Percentiles rank a stretch among this genome's conserved stretches.
phyloP scores from a whole-genome alignment of 2,888 invertebrate genomes.

The Agonopterix subpropinquella region DNA sequence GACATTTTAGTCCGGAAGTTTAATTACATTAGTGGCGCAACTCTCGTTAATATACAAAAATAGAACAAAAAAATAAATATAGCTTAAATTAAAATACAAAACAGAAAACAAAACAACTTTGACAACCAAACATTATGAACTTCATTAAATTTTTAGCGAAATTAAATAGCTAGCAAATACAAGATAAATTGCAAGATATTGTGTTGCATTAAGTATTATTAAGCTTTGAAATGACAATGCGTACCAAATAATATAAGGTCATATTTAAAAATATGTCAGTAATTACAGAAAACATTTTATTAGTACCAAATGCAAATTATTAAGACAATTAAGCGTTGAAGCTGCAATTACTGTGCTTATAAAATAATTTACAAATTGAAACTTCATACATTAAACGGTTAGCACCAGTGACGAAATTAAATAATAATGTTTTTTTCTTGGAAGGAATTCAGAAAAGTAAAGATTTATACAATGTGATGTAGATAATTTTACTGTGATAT shows the following conservation, averaged over 20 bases:
- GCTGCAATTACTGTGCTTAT: neutral
- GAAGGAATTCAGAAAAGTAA: constrained; percentile 19
- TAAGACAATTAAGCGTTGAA: too few species aligned
- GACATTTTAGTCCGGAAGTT: constrained; percentile 45
- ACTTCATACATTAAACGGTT: neutral
- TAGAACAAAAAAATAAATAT: constrained; percentile 54
- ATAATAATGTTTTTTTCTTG: constrained; percentile 1
- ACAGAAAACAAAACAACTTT: constrained; percentile 32
- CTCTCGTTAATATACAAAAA: constrained; percentile 45
- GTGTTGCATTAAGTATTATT: too few species aligned
- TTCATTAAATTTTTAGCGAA: neutral
- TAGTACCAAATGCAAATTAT: too few species aligned
- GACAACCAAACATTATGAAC: constrained; percentile 10
- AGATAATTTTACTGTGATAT: constrained; percentile 59
- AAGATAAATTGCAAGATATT: too few species aligned
- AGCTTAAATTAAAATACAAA: constrained; percentile 33
- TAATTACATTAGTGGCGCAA: constrained; percentile 55
- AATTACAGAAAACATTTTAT: too few species aligned
- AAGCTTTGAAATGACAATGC: too few species aligned
- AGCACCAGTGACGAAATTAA: constrained; percentile 50
- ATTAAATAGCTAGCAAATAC: neutral
- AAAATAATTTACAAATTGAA: constrained; percentile 1
- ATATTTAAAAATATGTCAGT: too few species aligned
- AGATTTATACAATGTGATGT: constrained; percentile 37
- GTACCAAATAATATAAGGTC: too few species aligned